Evolutionary conservation across 2,113 vertebrate species (phyloP), one percentile per base, ranked within the genome.

Genomic region (Callipepla squamata): DNA sequence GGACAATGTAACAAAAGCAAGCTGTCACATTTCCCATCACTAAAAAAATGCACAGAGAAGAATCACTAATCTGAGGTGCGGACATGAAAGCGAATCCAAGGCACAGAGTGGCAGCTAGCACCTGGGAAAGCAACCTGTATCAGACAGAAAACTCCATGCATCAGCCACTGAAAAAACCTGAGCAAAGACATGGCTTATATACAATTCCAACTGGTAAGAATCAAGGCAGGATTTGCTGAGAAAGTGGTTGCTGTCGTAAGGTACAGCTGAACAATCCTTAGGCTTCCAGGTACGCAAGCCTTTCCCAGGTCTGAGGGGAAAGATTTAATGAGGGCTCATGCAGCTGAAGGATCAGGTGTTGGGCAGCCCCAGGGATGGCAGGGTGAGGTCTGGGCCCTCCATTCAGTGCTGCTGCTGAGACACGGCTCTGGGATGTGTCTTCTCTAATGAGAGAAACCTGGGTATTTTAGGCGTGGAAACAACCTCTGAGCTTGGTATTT

Each of bases 361-460:
- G 1, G 4, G 34, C 69, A 59, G 63, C 8, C 13, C 22, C 78
- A 47, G 4, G 21, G 62, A 58, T 20, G n/a, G 32, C 40, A 51
- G 48, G 36, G 28, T 48, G 69, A 86, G 17, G 78, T 8, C 47
- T n/a, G 9, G 81, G 48, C n/a, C 20, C 47, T 69, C 57, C 14
- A 57, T 74, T 1, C 25, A 30, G 47, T 76, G 67, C 0, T 4
- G 47, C 75, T 73, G 19, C 6, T 19, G 42, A 40, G 48, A 89
- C 30, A 2, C 51, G 20, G 53, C 40, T 61, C 45, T 44, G 0
- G 1, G 28, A 69, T 53, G 18, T 23, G 23, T 75, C 70, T 22
- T 90, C 50, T 77, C 89, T 91, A 95, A 93, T 70, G 81, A 92
- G 80, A 94, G 61, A 66, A 93, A 91, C 42, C 21, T 68, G 36